Base-by-base conservation (phyloP, 2,888 invertebrate species). In the Caenorhabditis parvicauda region DNA sequence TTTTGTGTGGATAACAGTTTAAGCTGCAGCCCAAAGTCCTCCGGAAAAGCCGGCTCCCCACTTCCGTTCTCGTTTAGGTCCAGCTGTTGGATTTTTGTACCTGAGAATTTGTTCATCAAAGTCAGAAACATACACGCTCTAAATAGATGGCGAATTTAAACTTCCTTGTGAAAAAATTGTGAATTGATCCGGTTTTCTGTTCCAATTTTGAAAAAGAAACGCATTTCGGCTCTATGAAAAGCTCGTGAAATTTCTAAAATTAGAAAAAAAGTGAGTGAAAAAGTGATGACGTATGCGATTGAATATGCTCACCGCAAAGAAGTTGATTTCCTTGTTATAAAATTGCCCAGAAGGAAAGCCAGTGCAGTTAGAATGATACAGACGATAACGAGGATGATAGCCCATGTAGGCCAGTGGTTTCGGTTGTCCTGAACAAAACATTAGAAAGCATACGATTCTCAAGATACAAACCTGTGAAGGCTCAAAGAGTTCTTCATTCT, bases 31-130 rank as follows among this genome's bases (percentile, higher is more conserved):
- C 71, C 71, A 71, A 45, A 71, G 49, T 47, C 71, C 71, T 14
- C 71, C 71, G 1, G 71, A 71, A 58, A 71, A 71, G 22, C 71
- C 71, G 9, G 71, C 71, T 39, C 71, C 71, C 71, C 71, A 71
- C 35, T 64, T 66, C 19, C 71, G 39, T 25, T 64, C 60, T 2
- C 57, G 58, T 22, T 54, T 54, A 53, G 57, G 60, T 28, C 49
- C 49, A 24, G 39, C 41, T 32, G 54, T 28, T 12, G 45, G 24
- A 38, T 56, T 42, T 53, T 60, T 63, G 35, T 59, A 60, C 48
- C 67, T 67, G 49, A 27, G 61, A 62, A 45, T 6, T 39, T 12
- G 28, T 28, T 42, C n/a, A 50, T 27, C 19, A 32, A 32, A 32
- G 9, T 32, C 9, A 32, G 9, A n/a, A 12, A 32, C 35, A n/a